Percentiles rank a stretch among this genome's conserved stretches.
Evolutionary conservation across 2,797 vertebrate species (phyloP).

Genomic region (Eulemur albifrons): DNA sequence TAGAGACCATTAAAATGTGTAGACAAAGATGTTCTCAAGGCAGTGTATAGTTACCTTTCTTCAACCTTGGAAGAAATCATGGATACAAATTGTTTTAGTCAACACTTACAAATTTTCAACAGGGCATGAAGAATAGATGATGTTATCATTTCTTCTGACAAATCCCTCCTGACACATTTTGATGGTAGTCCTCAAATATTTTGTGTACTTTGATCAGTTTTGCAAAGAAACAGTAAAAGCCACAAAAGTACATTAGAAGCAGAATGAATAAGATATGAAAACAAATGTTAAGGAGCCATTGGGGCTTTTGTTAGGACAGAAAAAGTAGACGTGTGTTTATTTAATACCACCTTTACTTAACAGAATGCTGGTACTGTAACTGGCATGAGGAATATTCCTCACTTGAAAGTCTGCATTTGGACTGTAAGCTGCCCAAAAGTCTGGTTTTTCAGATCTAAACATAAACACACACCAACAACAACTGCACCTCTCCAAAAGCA

Average conservation of each 20-base stretch:
- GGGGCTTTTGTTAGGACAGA: neutral
- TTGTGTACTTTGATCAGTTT: neutral
- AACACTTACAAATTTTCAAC: constrained; percentile 17
- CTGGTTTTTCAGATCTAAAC: constrained; percentile 20
- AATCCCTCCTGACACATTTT: neutral
- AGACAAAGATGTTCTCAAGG: neutral
- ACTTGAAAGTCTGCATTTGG: neutral
- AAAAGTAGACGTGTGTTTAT: neutral
- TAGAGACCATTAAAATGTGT: neutral
- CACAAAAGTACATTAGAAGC: neutral
- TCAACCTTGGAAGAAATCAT: neutral
- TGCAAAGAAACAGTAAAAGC: neutral
- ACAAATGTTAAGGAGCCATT: neutral
- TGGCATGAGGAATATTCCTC: neutral
- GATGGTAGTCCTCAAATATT: neutral
- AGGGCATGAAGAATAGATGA: neutral
- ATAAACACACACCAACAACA: neutral
- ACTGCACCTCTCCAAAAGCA: neutral
- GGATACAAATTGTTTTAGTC: neutral
- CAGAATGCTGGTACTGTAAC: neutral
- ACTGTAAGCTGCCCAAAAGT: neutral
- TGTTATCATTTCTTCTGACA: neutral
- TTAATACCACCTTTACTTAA: neutral
- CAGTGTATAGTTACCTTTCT: neutral
- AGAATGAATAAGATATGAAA: neutral